Base-by-base conservation (phyloP, 2,888 invertebrate genomes). In the Mythimna impura region DNA sequence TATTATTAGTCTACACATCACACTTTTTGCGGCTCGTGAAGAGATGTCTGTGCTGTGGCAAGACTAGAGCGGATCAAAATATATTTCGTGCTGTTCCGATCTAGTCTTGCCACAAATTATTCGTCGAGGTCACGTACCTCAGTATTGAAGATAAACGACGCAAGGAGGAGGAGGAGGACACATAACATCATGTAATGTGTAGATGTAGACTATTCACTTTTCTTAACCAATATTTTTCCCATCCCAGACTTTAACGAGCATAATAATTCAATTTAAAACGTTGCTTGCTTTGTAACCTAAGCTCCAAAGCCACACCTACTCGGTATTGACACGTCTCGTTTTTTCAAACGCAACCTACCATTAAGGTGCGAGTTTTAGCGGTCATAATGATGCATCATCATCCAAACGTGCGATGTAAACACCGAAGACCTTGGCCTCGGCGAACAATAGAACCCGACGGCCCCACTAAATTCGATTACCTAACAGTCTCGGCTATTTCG, bases 401-500 rank as follows among this genome's bases (percentile, higher is more conserved):
- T 80, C 81, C 86, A 86, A 87, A 88, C 88, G 81, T 85, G 89
- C 91, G 91, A 91, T 93, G 95, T 96, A 95, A 96, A 96, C 95
- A 96, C 90, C 87, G 66, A 82, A 90, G 94, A 89, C 96, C 96
- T 96, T 96, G 96, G 95, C 95, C 94, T 92, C 92, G 88, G 82
- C 78, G 81, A 91, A 95, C 94, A 95, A 95, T 95, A 91, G 94
- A 90, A 89, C 92, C 92, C 93, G 91, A 89, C 90, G 93, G 92
- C 92, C 92, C 90, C 93, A 92, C 93, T 90, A 93, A 94, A 95
- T 94, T 94, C 92, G 93, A 94, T 95, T 94, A 94, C 91, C 89
- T 93, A 94, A 94, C 91, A 89, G 87, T 86, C 87, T 89, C 90
- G 90, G 91, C 91, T 93, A 92, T 92, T 92, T 93, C 89, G 92